phyloP scores from a whole-genome alignment of 2,888 invertebrate genomes.

The Leptopilina syphax region DNA sequence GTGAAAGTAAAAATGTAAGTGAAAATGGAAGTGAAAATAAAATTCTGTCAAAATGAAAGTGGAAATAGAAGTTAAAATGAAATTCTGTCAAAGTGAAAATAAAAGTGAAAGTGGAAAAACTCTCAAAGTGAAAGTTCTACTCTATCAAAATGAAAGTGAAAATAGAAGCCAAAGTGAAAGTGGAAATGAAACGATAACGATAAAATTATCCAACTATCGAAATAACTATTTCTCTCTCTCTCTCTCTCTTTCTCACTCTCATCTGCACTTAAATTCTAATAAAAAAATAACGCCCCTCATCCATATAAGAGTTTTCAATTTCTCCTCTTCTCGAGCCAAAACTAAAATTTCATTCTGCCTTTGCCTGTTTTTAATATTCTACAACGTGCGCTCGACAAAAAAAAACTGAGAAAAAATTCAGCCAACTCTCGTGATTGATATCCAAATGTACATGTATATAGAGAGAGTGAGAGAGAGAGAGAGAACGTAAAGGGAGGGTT shows the following conservation, averaged over 20 bases:
- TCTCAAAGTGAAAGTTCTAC: too few relatives aligned
- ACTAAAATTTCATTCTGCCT: conserved; percentile 17
- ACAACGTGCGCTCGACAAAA: conserved; percentile 8
- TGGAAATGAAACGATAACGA: too few relatives aligned
- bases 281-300: not conserved
- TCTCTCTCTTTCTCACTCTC: not conserved
- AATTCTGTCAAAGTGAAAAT: too few relatives aligned
- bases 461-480: too few relatives aligned
- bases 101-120: too few relatives aligned
- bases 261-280: not conserved
- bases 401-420: not conserved
- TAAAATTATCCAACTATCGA: too few relatives aligned
- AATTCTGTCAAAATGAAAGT: too few relatives aligned
- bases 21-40: too few relatives aligned
- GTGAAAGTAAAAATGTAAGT: too few relatives aligned
- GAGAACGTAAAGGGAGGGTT: conserved; percentile 43
- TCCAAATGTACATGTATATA: not conserved
- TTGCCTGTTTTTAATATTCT: conserved; percentile 14
- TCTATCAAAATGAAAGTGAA: too few relatives aligned
- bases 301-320: not conserved
- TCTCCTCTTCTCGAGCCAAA: conserved; percentile 3
- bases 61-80: too few relatives aligned
- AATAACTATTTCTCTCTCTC: conserved; percentile 51
- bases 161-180: too few relatives aligned
- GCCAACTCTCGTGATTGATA: conserved; percentile 35